A percentile compares a stretch with the other conserved stretches of the same genome.
phyloP scores from a whole-genome alignment of 2,888 invertebrate genomes.

The Stictocephala bisonia region DNA sequence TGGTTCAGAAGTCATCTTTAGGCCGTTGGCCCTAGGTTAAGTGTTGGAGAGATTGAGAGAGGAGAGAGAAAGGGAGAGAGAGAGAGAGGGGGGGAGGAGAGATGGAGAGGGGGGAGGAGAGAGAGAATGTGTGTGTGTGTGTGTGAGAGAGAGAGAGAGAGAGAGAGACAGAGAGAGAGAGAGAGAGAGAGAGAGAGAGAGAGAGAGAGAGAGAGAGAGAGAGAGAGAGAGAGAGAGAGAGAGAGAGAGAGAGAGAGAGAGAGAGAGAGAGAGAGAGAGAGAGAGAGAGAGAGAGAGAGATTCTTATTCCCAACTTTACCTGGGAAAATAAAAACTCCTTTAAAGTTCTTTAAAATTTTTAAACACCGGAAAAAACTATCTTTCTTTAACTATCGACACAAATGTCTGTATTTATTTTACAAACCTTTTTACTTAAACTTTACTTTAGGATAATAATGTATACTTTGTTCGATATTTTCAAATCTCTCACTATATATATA shows the following conservation, averaged over 20 bases:
- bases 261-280: slow-evolving; percentile 30
- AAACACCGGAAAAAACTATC: too few relatives aligned
- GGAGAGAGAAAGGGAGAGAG: slow-evolving; percentile 2
- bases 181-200: slow-evolving; percentile 48
- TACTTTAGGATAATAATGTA: too few relatives aligned
- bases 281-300: too few relatives aligned
- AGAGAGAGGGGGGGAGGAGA: neutral
- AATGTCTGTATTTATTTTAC: neutral
- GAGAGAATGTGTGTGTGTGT: neutral
- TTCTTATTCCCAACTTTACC: too few relatives aligned
- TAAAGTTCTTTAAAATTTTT: too few relatives aligned
- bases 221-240: slow-evolving; percentile 17
- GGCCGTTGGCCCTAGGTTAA: too few relatives aligned
- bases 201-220: slow-evolving; percentile 25
- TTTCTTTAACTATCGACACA: neutral
- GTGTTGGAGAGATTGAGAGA: neutral
- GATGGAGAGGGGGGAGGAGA: too few relatives aligned
- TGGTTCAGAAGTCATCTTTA: too few relatives aligned
- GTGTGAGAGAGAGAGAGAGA: neutral
- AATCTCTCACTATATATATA: too few relatives aligned
- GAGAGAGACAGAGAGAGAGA: slow-evolving; percentile 28
- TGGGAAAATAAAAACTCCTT: too few relatives aligned
- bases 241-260: slow-evolving; percentile 20
- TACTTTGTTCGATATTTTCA: too few relatives aligned
- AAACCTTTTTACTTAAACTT: too few relatives aligned